These are phyloP conservation scores for Crocallis elinguaria DNA, from an alignment of 2,888 invertebrate species.

Conservation along the genomic window DNA sequence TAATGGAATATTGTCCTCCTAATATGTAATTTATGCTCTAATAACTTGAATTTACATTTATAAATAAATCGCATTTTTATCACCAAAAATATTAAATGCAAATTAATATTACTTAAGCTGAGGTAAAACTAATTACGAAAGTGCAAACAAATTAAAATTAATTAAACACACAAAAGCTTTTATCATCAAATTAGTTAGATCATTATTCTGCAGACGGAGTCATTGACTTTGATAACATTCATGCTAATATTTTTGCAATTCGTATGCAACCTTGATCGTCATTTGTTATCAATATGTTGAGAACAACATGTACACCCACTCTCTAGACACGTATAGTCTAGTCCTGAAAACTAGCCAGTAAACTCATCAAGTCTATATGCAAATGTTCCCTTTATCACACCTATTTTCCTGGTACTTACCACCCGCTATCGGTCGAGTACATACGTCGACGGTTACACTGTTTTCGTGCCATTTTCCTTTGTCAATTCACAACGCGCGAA, in stretches of 20 bases:
- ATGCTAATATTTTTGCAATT: neutral
- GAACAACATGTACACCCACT: neutral
- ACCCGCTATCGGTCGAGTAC: slow-evolving; percentile 62
- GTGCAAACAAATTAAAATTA: too few relatives aligned
- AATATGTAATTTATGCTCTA: too few relatives aligned
- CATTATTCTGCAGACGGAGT: slow-evolving; percentile 10
- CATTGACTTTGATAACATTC: slow-evolving; percentile 22
- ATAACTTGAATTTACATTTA: too few relatives aligned
- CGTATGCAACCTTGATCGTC: neutral
- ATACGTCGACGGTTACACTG: slow-evolving; percentile 45
- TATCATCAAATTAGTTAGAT: too few relatives aligned
- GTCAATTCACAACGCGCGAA: slow-evolving; percentile 68
- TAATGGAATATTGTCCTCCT: slow-evolving; percentile 1
- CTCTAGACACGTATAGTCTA: neutral
- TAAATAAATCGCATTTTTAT: too few relatives aligned
- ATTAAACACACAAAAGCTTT: too few relatives aligned
- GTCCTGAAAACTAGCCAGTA: slow-evolving; percentile 13
- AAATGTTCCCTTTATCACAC: slow-evolving; percentile 66
- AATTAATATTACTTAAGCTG: too few relatives aligned
- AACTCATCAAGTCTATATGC: slow-evolving; percentile 39
- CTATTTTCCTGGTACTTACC: slow-evolving; percentile 70
- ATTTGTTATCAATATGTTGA: neutral
- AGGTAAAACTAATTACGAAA: too few relatives aligned
- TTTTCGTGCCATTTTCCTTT: slow-evolving; percentile 76
- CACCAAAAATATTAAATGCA: too few relatives aligned